Percentiles rank a stretch among this genome's conserved stretches.
These are phyloP conservation scores for Platycheirus rosarum DNA, from an alignment of 2,888 invertebrate genomes.

Conservation along the genomic window DNA sequence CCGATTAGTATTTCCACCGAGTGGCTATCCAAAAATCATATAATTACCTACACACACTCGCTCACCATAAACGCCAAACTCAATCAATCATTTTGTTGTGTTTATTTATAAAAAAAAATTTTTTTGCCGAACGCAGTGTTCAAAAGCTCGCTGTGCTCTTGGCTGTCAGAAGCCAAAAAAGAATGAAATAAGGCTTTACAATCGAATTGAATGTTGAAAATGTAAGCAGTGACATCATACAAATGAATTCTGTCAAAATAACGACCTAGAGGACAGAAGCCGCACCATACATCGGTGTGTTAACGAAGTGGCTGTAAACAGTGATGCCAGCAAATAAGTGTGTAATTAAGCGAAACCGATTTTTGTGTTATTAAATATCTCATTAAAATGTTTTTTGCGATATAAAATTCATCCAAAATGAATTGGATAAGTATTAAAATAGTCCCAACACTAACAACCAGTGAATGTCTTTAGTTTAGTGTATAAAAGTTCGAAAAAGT, in stretches of 20 bases:
- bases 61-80: constrained; percentile 41
- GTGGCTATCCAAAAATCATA: constrained; percentile 36
- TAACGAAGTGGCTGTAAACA: constrained; percentile 41
- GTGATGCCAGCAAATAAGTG: constrained; percentile 48
- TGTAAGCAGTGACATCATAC: constrained; percentile 68
- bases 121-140: constrained; percentile 26
- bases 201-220: constrained; percentile 56
- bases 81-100: constrained; percentile 64
- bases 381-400: constrained; percentile 25
- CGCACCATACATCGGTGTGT: constrained; percentile 42
- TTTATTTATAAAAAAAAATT: constrained; percentile 51
- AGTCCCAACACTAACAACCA: background rate
- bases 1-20: constrained; percentile 51
- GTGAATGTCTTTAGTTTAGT: constrained; percentile 23
- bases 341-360: constrained; percentile 52
- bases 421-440: constrained; percentile 26
- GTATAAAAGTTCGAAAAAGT: background rate
- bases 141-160: constrained; percentile 23
- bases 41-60: constrained; percentile 19
- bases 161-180: constrained; percentile 50
- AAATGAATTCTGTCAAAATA: constrained; percentile 65
- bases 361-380: no score
- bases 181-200: constrained; percentile 11
- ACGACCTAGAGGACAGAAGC: constrained; percentile 32
- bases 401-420: constrained; percentile 31